These are phyloP conservation scores for Meiosimyza platycephala DNA, from an alignment of 2,888 invertebrate genomes.

Conservation along the genomic window DNA sequence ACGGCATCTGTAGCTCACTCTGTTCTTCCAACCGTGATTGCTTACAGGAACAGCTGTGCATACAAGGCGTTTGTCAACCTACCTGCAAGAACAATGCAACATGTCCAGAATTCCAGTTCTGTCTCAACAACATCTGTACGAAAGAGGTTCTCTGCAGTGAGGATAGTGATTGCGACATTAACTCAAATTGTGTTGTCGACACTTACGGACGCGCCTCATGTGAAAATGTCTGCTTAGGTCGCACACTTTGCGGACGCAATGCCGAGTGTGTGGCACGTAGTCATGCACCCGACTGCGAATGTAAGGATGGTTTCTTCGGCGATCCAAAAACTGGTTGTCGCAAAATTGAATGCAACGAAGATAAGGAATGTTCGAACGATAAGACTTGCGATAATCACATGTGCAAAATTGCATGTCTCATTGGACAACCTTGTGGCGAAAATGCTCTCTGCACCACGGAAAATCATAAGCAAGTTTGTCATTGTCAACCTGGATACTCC, in stretches of 20 bases:
- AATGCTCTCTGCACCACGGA: constrained; percentile 89
- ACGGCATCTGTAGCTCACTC: constrained; percentile 81
- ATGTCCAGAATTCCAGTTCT: constrained; percentile 88
- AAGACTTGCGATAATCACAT: constrained; percentile 85
- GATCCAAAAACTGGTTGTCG: constrained; percentile 85
- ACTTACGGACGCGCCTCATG: constrained; percentile 82
- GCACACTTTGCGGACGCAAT: constrained; percentile 82
- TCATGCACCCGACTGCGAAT: constrained; percentile 82
- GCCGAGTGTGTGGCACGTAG: constrained; percentile 80
- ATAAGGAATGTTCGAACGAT: constrained; percentile 82
- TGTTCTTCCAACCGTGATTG: constrained; percentile 87
- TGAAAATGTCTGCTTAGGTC: constrained; percentile 78
- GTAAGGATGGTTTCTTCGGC: constrained; percentile 83
- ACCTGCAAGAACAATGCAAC: constrained; percentile 83
- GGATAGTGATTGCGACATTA: constrained; percentile 78
- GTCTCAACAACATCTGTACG: constrained; percentile 85
- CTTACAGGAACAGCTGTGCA: constrained; percentile 85
- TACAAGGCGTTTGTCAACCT: constrained; percentile 86
- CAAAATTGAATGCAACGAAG: constrained; percentile 79
- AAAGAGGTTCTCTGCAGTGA: constrained; percentile 82
- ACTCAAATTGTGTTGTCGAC: constrained; percentile 78
- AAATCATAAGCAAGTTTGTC: constrained; percentile 81
- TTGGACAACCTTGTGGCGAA: constrained; percentile 84
- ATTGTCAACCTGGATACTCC: constrained; percentile 89
- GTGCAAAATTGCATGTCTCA: constrained; percentile 88